phyloP scores from a whole-genome alignment of 2,888 invertebrate species.

The Drosophila cognata region DNA sequence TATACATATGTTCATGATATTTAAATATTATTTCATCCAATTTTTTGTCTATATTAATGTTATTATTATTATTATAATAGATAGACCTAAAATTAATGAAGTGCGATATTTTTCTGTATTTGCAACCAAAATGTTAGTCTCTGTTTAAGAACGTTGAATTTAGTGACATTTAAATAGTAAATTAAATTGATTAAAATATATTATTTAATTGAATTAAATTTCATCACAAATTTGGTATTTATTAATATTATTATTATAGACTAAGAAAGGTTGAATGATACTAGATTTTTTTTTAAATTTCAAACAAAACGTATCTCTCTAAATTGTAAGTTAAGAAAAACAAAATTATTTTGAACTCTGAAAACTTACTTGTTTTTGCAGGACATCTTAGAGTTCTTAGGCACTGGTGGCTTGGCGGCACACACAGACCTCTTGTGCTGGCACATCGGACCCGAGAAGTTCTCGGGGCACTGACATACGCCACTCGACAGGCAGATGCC shows the following conservation, averaged over 20 bases:
- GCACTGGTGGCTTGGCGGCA: slow-evolving; percentile 88
- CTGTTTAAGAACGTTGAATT: background rate
- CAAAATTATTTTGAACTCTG: background rate
- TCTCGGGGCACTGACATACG: slow-evolving; percentile 90
- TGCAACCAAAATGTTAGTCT: background rate
- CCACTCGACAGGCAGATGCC: slow-evolving; percentile 92
- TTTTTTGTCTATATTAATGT: background rate
- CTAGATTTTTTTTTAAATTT: background rate
- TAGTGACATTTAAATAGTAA: background rate
- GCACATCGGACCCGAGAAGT: slow-evolving; percentile 90
- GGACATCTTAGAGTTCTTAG: slow-evolving; percentile 88
- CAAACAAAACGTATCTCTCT: background rate
- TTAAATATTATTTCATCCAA: background rate
- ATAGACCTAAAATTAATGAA: background rate
- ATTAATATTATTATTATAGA: background rate
- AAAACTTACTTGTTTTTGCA: slow-evolving; percentile 89
- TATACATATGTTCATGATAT: background rate
- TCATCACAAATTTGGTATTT: background rate
- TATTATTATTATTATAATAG: background rate
- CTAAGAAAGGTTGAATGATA: background rate
- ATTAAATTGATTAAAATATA: too few relatives aligned
- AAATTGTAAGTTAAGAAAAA: background rate
- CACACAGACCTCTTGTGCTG: slow-evolving; percentile 91
- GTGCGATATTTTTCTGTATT: background rate
- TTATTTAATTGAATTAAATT: background rate